A percentile compares a stretch with the other conserved stretches of the same genome.
Conservation (phyloP, 2,888 invertebrate genomes). For the Aplocera efformata region DNA sequence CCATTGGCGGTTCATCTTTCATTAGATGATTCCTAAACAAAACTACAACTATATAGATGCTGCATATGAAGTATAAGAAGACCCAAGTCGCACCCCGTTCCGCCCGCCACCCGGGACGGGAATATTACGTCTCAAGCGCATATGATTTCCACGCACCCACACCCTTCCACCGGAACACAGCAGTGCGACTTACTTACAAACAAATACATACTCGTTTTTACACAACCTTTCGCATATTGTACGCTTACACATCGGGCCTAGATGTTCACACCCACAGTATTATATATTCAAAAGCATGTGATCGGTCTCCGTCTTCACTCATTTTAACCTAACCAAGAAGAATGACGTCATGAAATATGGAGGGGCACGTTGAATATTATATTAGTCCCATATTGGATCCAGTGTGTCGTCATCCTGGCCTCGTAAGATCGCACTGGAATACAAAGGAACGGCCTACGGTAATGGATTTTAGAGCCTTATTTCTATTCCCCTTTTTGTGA, state of each 20-base stretch:
- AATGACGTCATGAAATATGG: slow-evolving; percentile 52
- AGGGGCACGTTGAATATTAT: slow-evolving; percentile 58
- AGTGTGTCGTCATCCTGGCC: slow-evolving; percentile 43
- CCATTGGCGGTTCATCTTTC: too few relatives aligned
- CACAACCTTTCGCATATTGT: too few relatives aligned
- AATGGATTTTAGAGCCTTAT: slow-evolving; percentile 50
- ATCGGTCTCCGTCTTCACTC: slow-evolving; percentile 39
- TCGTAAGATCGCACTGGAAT: slow-evolving; percentile 28
- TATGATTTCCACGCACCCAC: too few relatives aligned
- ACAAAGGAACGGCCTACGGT: slow-evolving; percentile 43
- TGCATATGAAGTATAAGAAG: too few relatives aligned
- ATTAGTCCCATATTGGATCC: slow-evolving; percentile 53
- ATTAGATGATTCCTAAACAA: too few relatives aligned
- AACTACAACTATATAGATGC: too few relatives aligned
- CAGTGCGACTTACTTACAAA: too few relatives aligned
- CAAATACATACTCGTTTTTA: too few relatives aligned
- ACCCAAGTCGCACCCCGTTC: too few relatives aligned
- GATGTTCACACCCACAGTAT: slow-evolving; percentile 10
- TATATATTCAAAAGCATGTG: slow-evolving; percentile 18
- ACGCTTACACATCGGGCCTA: not conserved
- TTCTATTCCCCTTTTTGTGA: slow-evolving; percentile 45
- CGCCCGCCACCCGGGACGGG: too few relatives aligned
- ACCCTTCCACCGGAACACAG: too few relatives aligned
- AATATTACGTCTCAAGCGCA: too few relatives aligned
- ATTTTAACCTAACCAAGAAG: slow-evolving; percentile 47